Base-by-base conservation (phyloP, 2,797 vertebrate species). In the Lepus townsendii region DNA sequence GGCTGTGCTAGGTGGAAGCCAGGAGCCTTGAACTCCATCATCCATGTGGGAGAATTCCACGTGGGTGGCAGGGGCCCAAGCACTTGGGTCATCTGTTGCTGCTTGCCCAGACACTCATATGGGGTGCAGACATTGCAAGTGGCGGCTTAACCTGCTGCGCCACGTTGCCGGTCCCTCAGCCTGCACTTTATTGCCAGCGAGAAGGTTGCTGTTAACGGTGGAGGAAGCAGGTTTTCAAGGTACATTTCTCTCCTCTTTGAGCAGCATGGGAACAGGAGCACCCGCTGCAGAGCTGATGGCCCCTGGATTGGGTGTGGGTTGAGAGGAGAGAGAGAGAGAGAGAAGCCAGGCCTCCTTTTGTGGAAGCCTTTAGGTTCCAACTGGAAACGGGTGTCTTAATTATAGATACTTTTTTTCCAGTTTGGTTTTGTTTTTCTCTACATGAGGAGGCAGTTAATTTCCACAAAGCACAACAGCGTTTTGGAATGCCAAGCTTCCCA, bases 401-500 rank as follows among this genome's bases (percentile, higher is more conserved):
- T 92, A 89, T 54, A 93, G 35, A 47, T 52, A 75, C 62, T 32
- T 86, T 83, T 66, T 65, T 85, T 20, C 17, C 54, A 16, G 16
- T 57, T 57, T 38, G 26, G 50, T 75, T 91, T 71, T 92, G 63
- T 91, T 83, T 96, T 73, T 69, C 68, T 54, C 75, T 65, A 27
- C 10, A 50, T 5, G 72, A 86, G 57, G 47, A 88, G 50, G 84
- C 65, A 30, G 83, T 93, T 95, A 90, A 91, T 95, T 95, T 93
- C 57, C 66, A 90, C 69, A 57, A 94, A 92, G 62, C 87, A 72
- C 71, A 94, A 52, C 24, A 38, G 83, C 69, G 30, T 83, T 92
- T 96, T 83, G 90, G 84, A 94, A 83, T 54, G 88, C 91, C 78
- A 90, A 71, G 35, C 86, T 94, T 95, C 78, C 86, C 94, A 92